These are phyloP conservation scores for Progne subis DNA, from an alignment of 2,113 vertebrate genomes.

Conservation along the genomic window DNA sequence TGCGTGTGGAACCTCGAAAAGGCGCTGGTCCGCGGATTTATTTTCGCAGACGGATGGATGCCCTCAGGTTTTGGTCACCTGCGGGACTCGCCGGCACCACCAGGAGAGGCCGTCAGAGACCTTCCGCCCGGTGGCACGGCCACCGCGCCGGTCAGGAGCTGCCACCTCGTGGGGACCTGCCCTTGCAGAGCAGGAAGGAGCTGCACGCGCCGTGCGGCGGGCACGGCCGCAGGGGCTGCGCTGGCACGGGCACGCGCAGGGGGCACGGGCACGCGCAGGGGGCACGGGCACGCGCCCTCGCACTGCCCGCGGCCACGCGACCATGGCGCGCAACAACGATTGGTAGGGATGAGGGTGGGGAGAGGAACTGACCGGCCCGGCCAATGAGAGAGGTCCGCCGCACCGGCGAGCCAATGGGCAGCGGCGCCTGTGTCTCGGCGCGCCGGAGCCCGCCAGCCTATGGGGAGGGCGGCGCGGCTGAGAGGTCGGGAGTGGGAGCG, in stretches of 20 bases:
- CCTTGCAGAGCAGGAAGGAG: rapidly evolving
- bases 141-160: rapidly evolving
- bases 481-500: not conserved
- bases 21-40: rapidly evolving
- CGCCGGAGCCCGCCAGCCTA: not conserved
- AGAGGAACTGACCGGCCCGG: rapidly evolving
- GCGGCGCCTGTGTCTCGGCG: not conserved
- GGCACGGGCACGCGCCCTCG: no score
- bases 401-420: not conserved
- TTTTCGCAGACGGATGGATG: rapidly evolving
- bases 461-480: not conserved
- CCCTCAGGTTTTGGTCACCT: rapidly evolving
- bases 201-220: rapidly evolving
- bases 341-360: rapidly evolving
- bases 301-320: no score
- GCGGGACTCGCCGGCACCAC: rapidly evolving
- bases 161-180: not conserved
- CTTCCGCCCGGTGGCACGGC: rapidly evolving
- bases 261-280: no score
- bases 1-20: rapidly evolving
- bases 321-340: not conserved
- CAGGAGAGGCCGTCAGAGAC: rapidly evolving
- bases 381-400: constrained; percentile 4
- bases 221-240: no score
- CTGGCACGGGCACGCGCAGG: no score